Evolutionary conservation across 23 tunicate genomes (phyloP).

Genomic region (Ciona savignyi): DNA sequence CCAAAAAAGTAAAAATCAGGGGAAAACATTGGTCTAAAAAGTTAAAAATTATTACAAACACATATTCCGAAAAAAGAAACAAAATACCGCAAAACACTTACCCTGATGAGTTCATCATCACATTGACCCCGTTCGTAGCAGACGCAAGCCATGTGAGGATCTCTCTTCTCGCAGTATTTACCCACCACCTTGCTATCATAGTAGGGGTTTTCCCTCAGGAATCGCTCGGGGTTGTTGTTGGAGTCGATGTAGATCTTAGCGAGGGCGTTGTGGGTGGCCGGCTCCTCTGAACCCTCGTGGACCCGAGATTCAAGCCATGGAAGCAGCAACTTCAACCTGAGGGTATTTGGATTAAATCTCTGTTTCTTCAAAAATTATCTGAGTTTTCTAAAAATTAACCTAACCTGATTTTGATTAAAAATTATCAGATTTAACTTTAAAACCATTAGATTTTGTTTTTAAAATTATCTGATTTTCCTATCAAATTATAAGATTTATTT

Average conservation of each 20-base stretch:
- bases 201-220: slow-evolving; percentile 94
- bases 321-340: slow-evolving; percentile 83
- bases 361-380: too few species aligned
- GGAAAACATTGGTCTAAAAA: too few species aligned
- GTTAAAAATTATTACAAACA: too few species aligned
- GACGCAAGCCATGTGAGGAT: slow-evolving; percentile 98
- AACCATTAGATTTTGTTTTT: too few species aligned
- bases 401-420: too few species aligned
- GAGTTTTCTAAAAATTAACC: too few species aligned
- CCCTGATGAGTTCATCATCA: slow-evolving; percentile 92
- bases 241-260: slow-evolving; percentile 99
- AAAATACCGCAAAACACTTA: too few species aligned
- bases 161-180: slow-evolving; percentile 98
- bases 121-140: slow-evolving; percentile 95
- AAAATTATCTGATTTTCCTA: too few species aligned
- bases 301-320: slow-evolving; percentile 99
- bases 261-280: slow-evolving; percentile 99
- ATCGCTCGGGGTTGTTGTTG: slow-evolving; percentile 96
- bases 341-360: neutral
- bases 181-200: slow-evolving; percentile 94
- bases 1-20: too few species aligned
- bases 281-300: slow-evolving; percentile 92
- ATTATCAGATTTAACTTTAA: too few species aligned
- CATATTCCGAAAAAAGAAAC: too few species aligned
- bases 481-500: too few species aligned